Evolutionary conservation across 2,797 vertebrate genomes (phyloP).

Genomic region (Sebastes itinus): DNA sequence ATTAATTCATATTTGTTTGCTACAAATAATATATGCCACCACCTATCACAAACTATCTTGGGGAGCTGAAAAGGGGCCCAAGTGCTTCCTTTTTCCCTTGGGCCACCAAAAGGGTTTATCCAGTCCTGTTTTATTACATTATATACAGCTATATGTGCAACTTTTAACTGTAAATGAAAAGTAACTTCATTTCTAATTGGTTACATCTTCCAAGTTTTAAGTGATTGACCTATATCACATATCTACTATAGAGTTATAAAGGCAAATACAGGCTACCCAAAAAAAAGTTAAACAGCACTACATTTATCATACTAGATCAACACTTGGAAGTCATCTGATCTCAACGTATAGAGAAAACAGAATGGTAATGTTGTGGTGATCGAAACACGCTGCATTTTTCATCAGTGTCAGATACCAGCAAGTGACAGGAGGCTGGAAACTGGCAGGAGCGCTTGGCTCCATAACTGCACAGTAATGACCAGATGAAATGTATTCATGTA

Average conservation of each 20-base stretch:
- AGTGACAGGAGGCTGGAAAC: constrained; percentile 76
- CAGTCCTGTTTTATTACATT: constrained; percentile 1
- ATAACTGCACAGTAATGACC: constrained; percentile 58
- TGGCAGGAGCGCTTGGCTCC: constrained; percentile 63
- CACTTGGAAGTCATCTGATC: constrained; percentile 65
- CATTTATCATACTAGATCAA: constrained; percentile 70
- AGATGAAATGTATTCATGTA: constrained; percentile 69
- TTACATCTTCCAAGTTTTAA: not conserved
- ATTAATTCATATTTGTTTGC: not conserved
- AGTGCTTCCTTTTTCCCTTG: not conserved
- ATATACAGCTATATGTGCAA: not conserved
- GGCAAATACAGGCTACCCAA: not conserved
- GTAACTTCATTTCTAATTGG: not conserved
- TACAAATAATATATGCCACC: not conserved
- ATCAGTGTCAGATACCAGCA: constrained; percentile 68
- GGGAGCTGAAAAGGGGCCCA: not conserved
- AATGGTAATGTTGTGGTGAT: constrained; percentile 67
- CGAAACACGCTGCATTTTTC: constrained; percentile 68
- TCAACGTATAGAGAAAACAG: constrained; percentile 65
- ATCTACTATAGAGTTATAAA: constrained; percentile 7
- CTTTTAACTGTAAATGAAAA: not conserved
- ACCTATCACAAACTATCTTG: not conserved
- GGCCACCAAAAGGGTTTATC: not conserved
- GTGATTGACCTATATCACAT: not conserved
- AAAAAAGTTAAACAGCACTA: constrained; percentile 38